phyloP scores from a whole-genome alignment of 2,797 vertebrate species.

The Pogoniulus pusillus region DNA sequence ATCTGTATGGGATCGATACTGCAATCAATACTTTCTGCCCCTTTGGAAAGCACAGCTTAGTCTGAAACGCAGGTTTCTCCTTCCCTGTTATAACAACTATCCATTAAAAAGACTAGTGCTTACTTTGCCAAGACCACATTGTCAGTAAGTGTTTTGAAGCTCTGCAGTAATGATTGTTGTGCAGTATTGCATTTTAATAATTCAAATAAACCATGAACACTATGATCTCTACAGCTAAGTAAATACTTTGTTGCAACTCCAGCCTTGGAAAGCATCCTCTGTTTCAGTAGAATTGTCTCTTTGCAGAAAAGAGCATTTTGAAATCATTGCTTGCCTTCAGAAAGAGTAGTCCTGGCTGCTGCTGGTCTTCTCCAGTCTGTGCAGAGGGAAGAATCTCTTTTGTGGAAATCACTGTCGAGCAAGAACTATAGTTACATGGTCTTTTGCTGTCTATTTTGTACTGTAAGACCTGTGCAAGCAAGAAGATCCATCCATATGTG shows the following conservation, averaged over 20 bases:
- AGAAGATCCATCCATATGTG: not conserved
- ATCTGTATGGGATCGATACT: constrained; percentile 40
- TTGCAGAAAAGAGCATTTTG: not conserved
- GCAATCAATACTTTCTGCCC: constrained; percentile 16
- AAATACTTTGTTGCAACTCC: constrained; percentile 31
- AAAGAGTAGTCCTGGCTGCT: not conserved
- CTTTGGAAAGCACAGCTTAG: constrained; percentile 8
- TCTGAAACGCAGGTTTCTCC: not conserved
- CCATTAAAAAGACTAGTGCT: constrained; percentile 38
- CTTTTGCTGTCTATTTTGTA: not conserved
- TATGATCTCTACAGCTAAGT: constrained; percentile 20
- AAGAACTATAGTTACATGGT: not conserved
- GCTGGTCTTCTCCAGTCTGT: not conserved
- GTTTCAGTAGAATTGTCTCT: not conserved
- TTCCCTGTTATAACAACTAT: not conserved
- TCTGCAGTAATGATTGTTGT: constrained; percentile 39
- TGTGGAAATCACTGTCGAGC: not conserved
- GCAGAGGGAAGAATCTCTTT: not conserved
- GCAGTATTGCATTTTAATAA: constrained; percentile 67
- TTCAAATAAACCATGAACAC: constrained; percentile 60
- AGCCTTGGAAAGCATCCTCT: constrained; percentile 29
- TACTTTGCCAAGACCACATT: constrained; percentile 37
- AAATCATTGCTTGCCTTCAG: not conserved
- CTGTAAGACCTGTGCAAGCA: not conserved
- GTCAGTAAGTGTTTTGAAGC: constrained; percentile 60